Conservation (phyloP, 2,113 vertebrate genomes). For the Corythaeola cristata region DNA sequence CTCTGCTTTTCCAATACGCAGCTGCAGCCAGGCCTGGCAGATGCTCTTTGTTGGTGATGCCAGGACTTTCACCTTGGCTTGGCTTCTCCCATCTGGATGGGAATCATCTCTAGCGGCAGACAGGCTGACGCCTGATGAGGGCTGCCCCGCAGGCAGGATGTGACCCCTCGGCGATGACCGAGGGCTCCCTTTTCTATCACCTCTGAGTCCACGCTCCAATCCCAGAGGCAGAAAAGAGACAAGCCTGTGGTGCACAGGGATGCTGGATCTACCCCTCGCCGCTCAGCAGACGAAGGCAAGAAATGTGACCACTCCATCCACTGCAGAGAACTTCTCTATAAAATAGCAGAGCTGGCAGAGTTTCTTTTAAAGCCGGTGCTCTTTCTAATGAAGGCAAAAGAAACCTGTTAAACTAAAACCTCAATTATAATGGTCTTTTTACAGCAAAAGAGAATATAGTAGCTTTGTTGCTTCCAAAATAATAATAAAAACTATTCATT, state of each 20-base stretch:
- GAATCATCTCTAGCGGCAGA: constrained; percentile 26
- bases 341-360: not conserved
- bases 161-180: accelerated
- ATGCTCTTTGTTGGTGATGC: not conserved
- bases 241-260: not conserved
- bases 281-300: not conserved
- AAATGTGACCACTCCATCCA: not conserved
- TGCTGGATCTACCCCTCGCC: not conserved
- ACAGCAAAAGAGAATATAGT: constrained; percentile 20
- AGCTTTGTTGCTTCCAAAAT: constrained; percentile 1
- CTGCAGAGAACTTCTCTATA: not conserved
- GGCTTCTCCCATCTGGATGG: constrained; percentile 25
- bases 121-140: not conserved
- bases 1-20: not conserved
- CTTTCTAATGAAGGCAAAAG: not conserved
- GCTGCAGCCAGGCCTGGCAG: constrained; percentile 17
- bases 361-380: not conserved
- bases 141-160: not conserved
- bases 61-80: constrained; percentile 38
- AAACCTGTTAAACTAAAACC: not conserved
- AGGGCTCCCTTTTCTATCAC: not conserved
- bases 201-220: not conserved
- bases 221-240: not conserved
- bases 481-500: not conserved
- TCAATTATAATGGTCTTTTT: not conserved